Evolutionary conservation across 2,113 vertebrate species (phyloP), one percentile per base, ranked within the genome.

Genomic region (Phylloscopus whistleri): DNA sequence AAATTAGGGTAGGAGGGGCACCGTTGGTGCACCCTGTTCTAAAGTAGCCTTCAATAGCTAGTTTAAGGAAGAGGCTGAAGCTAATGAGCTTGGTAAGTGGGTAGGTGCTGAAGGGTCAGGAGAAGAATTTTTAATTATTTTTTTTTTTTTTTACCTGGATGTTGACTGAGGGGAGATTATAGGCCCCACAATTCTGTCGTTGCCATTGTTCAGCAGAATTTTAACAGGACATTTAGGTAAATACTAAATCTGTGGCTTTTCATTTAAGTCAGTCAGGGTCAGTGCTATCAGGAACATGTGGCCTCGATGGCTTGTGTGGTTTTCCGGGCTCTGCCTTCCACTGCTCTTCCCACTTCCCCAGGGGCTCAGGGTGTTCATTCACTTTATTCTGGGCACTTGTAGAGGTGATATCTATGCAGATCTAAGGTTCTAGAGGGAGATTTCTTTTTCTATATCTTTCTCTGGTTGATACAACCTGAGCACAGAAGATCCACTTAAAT

Each of bases 321-420:
- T 68, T 33, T 9, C 13, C 1, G 2, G 20, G 22, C 14, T 55
- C 4, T 0, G 5, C 33, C 6, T 83, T 62, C 39, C 3, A 2
- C 27, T 19, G 20, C 24, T 16, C 21, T 90, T 88, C 15, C 17
- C 7, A 10, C 30, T 76, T 12, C 24, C 24, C 7, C 16, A 48
- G 12, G 23, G 7, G 4, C 74, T 83, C 39, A 11, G 30, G 11
- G 11, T 35, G 85, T 79, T 80, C 15, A 16, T 69, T 77, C 16
- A 2, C 60, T 49, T 74, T 56, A 21, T 64, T 55, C 52, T 84
- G 49, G 28, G 26, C 43, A 39, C 48, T 67, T 77, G 20, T 26
- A 12, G 37, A 69, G 27, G 75, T 63, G 51, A 15, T 74, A 55
- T 1, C 80, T 80, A 4, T 60, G 39, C 26, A 89, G 44, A 68